Evolutionary conservation across 2,113 vertebrate species (phyloP).

Genomic region (Hiodon alosoides): DNA sequence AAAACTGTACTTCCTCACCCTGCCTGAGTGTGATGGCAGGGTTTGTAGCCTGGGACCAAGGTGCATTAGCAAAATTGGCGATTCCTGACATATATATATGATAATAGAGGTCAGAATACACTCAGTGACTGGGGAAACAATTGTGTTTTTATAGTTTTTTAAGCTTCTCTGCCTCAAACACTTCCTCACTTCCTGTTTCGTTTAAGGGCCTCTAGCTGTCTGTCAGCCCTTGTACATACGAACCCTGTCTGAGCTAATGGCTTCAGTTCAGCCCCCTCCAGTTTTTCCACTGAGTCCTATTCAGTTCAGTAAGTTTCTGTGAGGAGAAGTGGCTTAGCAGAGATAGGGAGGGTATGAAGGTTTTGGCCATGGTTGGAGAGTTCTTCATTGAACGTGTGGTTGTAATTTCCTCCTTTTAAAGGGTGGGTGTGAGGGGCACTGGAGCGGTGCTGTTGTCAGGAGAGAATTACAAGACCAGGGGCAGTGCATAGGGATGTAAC

Average conservation of each 20-base stretch:
- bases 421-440: background rate
- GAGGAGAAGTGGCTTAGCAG: conserved; percentile 3
- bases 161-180: background rate
- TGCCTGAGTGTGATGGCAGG: no score
- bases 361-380: background rate
- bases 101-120: background rate
- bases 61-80: no score
- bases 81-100: background rate
- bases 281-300: background rate
- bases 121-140: background rate
- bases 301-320: background rate
- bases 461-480: background rate
- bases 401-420: background rate
- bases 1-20: no score
- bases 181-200: background rate
- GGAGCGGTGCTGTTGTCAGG: background rate
- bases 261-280: background rate
- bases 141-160: background rate
- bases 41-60: no score
- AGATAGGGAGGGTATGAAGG: background rate
- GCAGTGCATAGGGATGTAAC: background rate
- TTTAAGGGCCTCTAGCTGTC: background rate
- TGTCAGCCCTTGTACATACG: background rate
- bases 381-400: conserved; percentile 13
- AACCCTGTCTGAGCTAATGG: conserved; percentile 1